Conservation (phyloP, 2,797 vertebrate genomes). For the Phataginus tetradactyla region DNA sequence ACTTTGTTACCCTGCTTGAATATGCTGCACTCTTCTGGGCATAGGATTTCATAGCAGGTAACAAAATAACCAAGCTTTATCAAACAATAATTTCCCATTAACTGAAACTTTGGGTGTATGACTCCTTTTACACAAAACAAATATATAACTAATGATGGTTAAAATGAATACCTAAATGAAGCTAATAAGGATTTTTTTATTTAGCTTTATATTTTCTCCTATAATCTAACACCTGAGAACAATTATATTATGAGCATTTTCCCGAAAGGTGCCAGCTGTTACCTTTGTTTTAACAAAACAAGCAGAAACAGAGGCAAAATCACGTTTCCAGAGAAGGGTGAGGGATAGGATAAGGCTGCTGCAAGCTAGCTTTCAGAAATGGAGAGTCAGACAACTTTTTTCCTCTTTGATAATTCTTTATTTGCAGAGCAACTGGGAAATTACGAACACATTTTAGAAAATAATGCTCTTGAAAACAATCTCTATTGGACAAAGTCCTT, state of each 20-base stretch:
- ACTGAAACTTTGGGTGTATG: not conserved
- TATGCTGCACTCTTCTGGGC: conserved; percentile 82
- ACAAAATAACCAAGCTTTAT: conserved; percentile 38
- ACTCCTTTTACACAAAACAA: conserved; percentile 35
- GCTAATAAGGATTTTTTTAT: not conserved
- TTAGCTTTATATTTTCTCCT: not conserved
- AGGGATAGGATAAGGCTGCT: not conserved
- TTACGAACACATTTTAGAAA: conserved; percentile 30
- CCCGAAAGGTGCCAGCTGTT: conserved; percentile 46
- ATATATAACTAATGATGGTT: not conserved
- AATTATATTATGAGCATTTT: not conserved
- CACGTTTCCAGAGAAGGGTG: not conserved
- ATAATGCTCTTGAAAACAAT: conserved; percentile 44
- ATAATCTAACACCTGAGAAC: conserved; percentile 17
- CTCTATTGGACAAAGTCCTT: conserved; percentile 42
- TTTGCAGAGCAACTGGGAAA: conserved; percentile 46
- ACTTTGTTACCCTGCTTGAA: conserved; percentile 75
- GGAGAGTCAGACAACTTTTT: conserved; percentile 18
- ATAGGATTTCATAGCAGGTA: conserved; percentile 78
- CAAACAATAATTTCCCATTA: conserved; percentile 28
- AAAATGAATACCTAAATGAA: conserved; percentile 42
- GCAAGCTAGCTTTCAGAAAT: not conserved
- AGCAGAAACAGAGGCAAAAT: not conserved
- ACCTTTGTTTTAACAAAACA: not conserved
- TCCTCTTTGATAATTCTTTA: not conserved